Conservation (phyloP, 2,888 invertebrate genomes). For the Dolomedes plantarius region DNA sequence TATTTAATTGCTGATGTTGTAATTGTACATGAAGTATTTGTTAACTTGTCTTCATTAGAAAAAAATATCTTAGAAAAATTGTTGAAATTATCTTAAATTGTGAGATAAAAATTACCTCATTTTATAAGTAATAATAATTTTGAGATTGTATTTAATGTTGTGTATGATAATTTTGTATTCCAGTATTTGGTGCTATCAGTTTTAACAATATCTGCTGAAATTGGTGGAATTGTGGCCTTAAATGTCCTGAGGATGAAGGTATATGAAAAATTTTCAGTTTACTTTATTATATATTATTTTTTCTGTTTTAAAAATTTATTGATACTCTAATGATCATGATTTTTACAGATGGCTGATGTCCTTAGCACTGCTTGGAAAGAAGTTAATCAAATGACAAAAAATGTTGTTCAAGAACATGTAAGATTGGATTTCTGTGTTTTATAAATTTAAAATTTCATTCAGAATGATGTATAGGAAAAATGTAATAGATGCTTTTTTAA, state of each 20-base stretch:
- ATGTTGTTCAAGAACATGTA: conserved; percentile 76
- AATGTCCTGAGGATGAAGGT: conserved; percentile 74
- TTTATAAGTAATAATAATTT: too few species aligned
- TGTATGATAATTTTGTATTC: conserved; percentile 72
- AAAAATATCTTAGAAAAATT: too few species aligned
- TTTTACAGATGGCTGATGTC: conserved; percentile 76
- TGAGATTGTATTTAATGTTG: too few species aligned
- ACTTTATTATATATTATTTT: not conserved
- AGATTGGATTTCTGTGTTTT: conserved; percentile 17
- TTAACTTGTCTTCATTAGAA: too few species aligned
- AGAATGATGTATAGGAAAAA: not conserved
- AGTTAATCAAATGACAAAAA: conserved; percentile 77
- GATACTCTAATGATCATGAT: not conserved
- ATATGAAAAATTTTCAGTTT: not conserved
- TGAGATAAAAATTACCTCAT: too few species aligned
- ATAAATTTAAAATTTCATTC: not conserved
- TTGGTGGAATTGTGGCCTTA: conserved; percentile 76
- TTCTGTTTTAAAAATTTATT: not conserved
- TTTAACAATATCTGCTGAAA: conserved; percentile 75
- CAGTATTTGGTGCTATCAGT: conserved; percentile 76
- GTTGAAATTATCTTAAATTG: too few species aligned
- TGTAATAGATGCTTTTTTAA: too few species aligned
- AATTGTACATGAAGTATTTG: too few species aligned
- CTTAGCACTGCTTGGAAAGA: conserved; percentile 76
- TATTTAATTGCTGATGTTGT: too few species aligned